Percentiles rank a stretch among this genome's conserved stretches.
Conservation (phyloP, 2,797 vertebrate genomes). For the Limnodromus scolopaceus region DNA sequence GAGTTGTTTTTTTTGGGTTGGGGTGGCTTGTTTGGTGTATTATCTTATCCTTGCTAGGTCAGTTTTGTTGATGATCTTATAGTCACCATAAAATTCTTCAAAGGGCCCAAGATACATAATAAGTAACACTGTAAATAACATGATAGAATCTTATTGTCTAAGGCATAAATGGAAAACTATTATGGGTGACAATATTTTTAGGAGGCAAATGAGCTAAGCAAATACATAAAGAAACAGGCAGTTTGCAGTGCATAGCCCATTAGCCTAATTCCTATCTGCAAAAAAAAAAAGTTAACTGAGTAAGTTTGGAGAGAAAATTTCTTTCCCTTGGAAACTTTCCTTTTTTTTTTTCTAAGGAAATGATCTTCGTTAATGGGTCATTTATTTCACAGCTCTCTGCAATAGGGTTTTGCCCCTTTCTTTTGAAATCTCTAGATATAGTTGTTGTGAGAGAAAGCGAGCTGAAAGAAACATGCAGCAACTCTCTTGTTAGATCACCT, state of each 20-base stretch:
- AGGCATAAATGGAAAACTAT: not conserved
- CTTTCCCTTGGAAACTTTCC: not conserved
- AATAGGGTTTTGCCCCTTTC: not conserved
- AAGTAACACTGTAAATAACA: not conserved
- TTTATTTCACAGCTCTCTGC: not conserved
- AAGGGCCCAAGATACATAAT: not conserved
- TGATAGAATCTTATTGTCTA: not conserved
- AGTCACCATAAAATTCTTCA: not conserved
- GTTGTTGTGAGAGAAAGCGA: not conserved
- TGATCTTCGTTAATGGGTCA: not conserved
- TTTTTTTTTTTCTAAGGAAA: not conserved
- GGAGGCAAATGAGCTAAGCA: not conserved
- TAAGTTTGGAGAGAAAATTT: not conserved
- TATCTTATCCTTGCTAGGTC: not conserved
- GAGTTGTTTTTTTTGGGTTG: not conserved
- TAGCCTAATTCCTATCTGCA: not conserved
- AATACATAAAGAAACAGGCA: not conserved
- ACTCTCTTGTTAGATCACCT: not conserved
- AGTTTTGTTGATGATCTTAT: not conserved
- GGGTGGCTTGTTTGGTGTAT: fast-evolving
- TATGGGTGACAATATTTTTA: not conserved
- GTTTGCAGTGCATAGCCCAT: not conserved
- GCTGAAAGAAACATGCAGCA: not conserved
- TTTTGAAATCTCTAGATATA: not conserved
- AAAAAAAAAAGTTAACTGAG: not conserved